phyloP scores from a whole-genome alignment of 1,140 invertebrate genomes.

The Leptinotarsa texana region DNA sequence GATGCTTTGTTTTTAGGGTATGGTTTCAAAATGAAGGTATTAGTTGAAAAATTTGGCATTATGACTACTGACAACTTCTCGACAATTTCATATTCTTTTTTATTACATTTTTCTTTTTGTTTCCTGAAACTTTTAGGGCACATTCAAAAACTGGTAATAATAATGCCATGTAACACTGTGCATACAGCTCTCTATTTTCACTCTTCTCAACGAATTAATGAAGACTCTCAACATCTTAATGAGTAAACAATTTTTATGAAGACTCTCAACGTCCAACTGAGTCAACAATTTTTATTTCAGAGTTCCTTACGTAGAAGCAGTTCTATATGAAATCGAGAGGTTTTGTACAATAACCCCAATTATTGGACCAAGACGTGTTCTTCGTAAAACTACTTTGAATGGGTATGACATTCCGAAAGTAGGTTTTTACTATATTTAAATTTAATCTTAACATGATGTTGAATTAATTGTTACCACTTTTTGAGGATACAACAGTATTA shows the following conservation, averaged over 20 bases:
- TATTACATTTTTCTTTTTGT: too few species aligned
- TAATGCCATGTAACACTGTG: too few species aligned
- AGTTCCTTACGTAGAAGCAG: constrained; percentile 61
- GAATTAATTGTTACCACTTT: not conserved
- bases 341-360: constrained; percentile 64
- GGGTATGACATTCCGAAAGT: constrained; percentile 70
- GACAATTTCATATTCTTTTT: too few species aligned
- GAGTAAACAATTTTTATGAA: constrained; percentile 7
- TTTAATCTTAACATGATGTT: not conserved
- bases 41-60: too few species aligned
- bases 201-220: too few species aligned
- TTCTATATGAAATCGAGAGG: constrained; percentile 65
- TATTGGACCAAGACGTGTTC: constrained; percentile 68
- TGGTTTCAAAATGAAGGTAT: too few species aligned
- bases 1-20: too few species aligned
- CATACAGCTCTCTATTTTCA: too few species aligned
- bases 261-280: not conserved
- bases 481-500: constrained; percentile 63
- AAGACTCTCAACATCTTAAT: not conserved
- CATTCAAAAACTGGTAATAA: too few species aligned
- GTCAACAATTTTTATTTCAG: constrained; percentile 26
- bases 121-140: too few species aligned
- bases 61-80: too few species aligned
- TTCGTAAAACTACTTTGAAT: constrained; percentile 63
- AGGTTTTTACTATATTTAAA: constrained; percentile 18